Evolutionary conservation across 1,140 invertebrate genomes (phyloP).

Genomic region (Macrobrachium nipponense): DNA sequence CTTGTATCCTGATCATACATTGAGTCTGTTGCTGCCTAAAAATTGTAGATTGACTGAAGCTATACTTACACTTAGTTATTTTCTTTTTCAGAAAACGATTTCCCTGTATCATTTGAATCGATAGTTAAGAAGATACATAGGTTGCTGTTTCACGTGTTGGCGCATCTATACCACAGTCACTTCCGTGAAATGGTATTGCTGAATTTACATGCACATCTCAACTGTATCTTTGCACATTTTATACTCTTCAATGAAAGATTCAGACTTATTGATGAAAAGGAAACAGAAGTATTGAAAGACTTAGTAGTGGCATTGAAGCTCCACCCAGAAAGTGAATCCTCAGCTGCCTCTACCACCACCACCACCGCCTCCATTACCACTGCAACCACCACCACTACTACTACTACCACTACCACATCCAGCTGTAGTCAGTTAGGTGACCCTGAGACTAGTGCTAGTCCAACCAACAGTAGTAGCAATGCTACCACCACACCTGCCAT

Average conservation of each 20-base stretch:
- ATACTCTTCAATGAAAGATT: slow-evolving; percentile 87
- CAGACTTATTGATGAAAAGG: slow-evolving; percentile 93
- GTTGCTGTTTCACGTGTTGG: slow-evolving; percentile 96
- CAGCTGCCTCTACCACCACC: slow-evolving; percentile 36
- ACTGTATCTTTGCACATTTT: slow-evolving; percentile 94
- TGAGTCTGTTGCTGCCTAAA: too few relatives aligned
- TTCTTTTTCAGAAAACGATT: slow-evolving; percentile 85
- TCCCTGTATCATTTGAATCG: slow-evolving; percentile 92
- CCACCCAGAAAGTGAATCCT: slow-evolving; percentile 62
- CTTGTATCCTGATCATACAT: too few relatives aligned
- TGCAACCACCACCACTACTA: slow-evolving; percentile 15
- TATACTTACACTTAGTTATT: slow-evolving; percentile 45
- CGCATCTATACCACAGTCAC: slow-evolving; percentile 97
- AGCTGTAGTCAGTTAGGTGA: slow-evolving; percentile 28
- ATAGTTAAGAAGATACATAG: slow-evolving; percentile 96
- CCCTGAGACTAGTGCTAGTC: slow-evolving; percentile 32
- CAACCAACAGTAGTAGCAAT: slow-evolving; percentile 24
- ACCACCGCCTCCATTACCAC: slow-evolving; percentile 12
- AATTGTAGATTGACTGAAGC: background rate
- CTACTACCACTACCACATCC: slow-evolving; percentile 10
- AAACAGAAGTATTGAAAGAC: slow-evolving; percentile 91
- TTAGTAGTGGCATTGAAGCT: slow-evolving; percentile 69
- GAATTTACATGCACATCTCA: slow-evolving; percentile 84
- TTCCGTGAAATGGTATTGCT: slow-evolving; percentile 94
- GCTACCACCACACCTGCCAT: slow-evolving; percentile 21